Evolutionary conservation across 2,888 invertebrate genomes (phyloP).

Genomic region (Eupithecia vulgata): DNA sequence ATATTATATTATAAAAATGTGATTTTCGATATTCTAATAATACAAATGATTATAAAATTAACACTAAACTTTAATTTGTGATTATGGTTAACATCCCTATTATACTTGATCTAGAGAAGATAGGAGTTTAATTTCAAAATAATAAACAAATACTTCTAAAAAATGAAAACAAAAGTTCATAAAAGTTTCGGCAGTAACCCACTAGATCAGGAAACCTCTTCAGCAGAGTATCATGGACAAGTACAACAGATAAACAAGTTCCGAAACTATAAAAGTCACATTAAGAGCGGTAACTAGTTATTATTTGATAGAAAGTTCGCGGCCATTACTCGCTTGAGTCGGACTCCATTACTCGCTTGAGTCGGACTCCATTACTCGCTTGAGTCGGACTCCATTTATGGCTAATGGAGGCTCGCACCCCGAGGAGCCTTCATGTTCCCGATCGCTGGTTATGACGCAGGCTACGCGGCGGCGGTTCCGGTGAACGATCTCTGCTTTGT

Average conservation of each 20-base stretch:
- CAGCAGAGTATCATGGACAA: conserved; percentile 11
- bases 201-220: background rate
- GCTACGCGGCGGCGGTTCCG: background rate
- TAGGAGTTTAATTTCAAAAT: background rate
- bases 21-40: no score
- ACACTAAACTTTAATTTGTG: no score
- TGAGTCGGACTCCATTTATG: conserved; percentile 31
- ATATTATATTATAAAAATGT: no score
- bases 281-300: conserved; percentile 30
- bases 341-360: conserved; percentile 27
- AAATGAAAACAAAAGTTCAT: background rate
- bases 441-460: background rate
- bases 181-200: background rate
- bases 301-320: conserved; percentile 31
- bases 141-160: background rate
- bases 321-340: conserved; percentile 26
- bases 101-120: background rate
- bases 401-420: conserved; percentile 31
- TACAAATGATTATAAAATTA: no score
- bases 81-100: no score
- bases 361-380: conserved; percentile 27
- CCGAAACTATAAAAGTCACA: conserved; percentile 29
- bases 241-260: conserved; percentile 27
- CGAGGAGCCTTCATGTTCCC: conserved; percentile 3
- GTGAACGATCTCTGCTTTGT: background rate